These are phyloP conservation scores for Acrobasis repandana DNA, from an alignment of 2,888 invertebrate species.

Conservation along the genomic window DNA sequence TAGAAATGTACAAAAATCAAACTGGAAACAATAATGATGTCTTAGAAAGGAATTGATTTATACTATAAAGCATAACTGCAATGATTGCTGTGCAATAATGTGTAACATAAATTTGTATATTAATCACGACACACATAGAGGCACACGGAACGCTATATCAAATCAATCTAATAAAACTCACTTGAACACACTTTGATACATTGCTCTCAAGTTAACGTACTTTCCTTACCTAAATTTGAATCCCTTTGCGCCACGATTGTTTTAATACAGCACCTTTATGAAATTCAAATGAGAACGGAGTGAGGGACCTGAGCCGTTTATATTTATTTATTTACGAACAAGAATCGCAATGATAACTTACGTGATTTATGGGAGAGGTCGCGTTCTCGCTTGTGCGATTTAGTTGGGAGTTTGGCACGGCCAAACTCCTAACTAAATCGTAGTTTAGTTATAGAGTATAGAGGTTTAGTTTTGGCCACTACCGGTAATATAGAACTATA, in stretches of 20 bases:
- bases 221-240: constrained; percentile 20
- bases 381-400: constrained; percentile 37
- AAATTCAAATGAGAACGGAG: constrained; percentile 63
- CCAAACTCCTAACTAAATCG: too few species aligned
- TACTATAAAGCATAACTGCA: too few species aligned
- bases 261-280: constrained; percentile 64
- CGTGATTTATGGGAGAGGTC: constrained; percentile 57
- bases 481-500: too few species aligned
- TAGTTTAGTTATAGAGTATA: too few species aligned
- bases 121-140: too few species aligned
- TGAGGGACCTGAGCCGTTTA: constrained; percentile 42
- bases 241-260: constrained; percentile 50
- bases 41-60: too few species aligned
- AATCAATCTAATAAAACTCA: neutral
- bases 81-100: too few species aligned
- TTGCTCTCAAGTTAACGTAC: neutral
- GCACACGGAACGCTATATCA: neutral
- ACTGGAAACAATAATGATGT: too few species aligned
- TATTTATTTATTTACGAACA: constrained; percentile 66
- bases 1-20: too few species aligned
- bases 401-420: constrained; percentile 41
- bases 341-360: constrained; percentile 62
- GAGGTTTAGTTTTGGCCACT: too few species aligned
- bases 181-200: neutral
- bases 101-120: too few species aligned